Base-by-base conservation (phyloP, 2,113 vertebrate species). In the Hippolais icterina region DNA sequence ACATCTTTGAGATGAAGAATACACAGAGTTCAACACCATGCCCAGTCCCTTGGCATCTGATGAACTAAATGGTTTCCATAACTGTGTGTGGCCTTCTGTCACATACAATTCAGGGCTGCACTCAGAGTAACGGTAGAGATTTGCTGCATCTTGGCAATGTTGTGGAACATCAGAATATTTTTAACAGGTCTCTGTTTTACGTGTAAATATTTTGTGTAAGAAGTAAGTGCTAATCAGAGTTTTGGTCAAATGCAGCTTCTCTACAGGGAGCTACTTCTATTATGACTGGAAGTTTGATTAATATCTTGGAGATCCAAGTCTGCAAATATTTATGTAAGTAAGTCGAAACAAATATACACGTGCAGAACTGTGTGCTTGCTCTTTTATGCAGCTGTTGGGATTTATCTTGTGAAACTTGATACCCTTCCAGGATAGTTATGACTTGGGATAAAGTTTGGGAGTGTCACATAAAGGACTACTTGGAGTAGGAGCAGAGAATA, bases 181-280 rank as follows among this genome's bases (percentile, higher is more conserved):
- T 96, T 95, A 96, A 97, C 64, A 94, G 52, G 70, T 89, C 42
- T 86, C 52, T 96, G 81, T 96, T 97, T 95, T 82, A 94, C 22
- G 57, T 95, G 82, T 87, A 92, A 97, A 95, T 97, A 97, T 96
- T 96, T 94, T 94, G 90, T 81, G 56, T 76, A 94, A 94, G 74
- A 92, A 96, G 21, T 66, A 94, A 81, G 68, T 59, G 65, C 75
- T 76, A 70, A 80, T 46, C 27, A 89, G 71, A 69, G 37, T 28
- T 77, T 87, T 64, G 63, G 61, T 41, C 63, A 92, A 92, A 84
- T 22, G 63, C 16, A 54, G 56, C 37, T 72, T 94, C 66, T 92
- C 18, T 72, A 33, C 50, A 79, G 52, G 52, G 16, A 77, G 39
- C 42, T 93, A 59, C 9, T 84, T 70, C 60, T 89, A 9, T 35